Evolutionary conservation across 2,888 invertebrate species (phyloP), one percentile per base, ranked within the genome.

Genomic region (Harpagoxenus sublaevis): DNA sequence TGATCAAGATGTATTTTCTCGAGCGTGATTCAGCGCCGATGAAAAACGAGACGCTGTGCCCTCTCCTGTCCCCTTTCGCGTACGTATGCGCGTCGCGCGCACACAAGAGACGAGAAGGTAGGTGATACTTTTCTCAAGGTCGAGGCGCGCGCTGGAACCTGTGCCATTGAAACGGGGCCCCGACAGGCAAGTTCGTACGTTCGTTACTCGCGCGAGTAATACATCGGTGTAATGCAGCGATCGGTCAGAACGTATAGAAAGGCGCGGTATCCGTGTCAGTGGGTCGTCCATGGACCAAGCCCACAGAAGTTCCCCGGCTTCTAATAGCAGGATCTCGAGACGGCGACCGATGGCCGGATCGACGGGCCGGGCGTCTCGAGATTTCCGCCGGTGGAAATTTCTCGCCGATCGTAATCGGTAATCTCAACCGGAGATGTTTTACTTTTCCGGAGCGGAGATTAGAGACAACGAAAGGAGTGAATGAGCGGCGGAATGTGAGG

Each of bases 271-370:
- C 92, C 90, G 91, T 94, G 94, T 92, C 91, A 94, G 93, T 94
- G 92, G 94, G 94, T 92, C 93, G 92, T 87, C 89, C 88, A 87
- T 93, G 93, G 93, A 94, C 93, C 93, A 93, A 94, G 93, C 92
- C 93, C 93, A 92, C 90, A 88, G 87, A 90, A 85, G 88, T 87
- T 85, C 86, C 66, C 71, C 63, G 70, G 68, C 86, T 78, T 83
- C 84, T 88, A 88, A 66, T 84, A 62, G 68, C 79, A 81, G 78
- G 82, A 88, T 88, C 84, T 85, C 74, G 65, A 12, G 28, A 31
- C 15, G 86, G 74, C 48, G 84, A 86, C 74, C 35, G 83, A 45
- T 65, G 39, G 15, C 51, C 71, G 6, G 35, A 35, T 35, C 35
- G 48, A 35, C 10, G 31, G 53, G 42, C 65, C 10, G 31, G 53